Percentiles rank a stretch among this genome's conserved stretches.
These are phyloP conservation scores for Halictus ligatus DNA, from an alignment of 2,888 invertebrate species.

Conservation along the genomic window DNA sequence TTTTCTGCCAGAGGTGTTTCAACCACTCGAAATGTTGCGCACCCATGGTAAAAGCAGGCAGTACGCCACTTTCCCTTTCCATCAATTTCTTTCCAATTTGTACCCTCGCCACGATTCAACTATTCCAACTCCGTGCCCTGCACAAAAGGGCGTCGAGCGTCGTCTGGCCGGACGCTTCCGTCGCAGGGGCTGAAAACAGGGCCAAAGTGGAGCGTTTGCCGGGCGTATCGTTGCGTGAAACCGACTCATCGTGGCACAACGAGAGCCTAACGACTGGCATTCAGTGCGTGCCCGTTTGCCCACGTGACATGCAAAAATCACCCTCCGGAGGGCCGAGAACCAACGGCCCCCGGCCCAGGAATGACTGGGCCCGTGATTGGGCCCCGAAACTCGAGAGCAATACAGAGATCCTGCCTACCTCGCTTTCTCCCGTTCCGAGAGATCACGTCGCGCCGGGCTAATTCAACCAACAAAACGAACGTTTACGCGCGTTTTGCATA, in stretches of 20 bases:
- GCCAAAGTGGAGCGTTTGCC: slow-evolving; percentile 70
- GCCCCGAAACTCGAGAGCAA: slow-evolving; percentile 63
- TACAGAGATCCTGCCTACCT: slow-evolving; percentile 43
- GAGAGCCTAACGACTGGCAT: slow-evolving; percentile 80
- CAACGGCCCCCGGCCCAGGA: slow-evolving; percentile 51
- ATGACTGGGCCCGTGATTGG: slow-evolving; percentile 75
- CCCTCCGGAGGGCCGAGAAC: slow-evolving; percentile 68
- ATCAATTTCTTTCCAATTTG: slow-evolving; percentile 28
- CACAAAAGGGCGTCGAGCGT: slow-evolving; percentile 19
- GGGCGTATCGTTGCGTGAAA: slow-evolving; percentile 77
- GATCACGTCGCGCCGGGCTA: slow-evolving; percentile 72
- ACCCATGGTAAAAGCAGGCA: neutral
- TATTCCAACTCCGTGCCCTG: too few relatives aligned
- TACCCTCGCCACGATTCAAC: neutral
- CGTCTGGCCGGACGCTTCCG: slow-evolving; percentile 34
- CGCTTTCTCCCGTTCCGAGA: slow-evolving; percentile 30
- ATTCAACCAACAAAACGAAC: slow-evolving; percentile 82
- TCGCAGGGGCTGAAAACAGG: slow-evolving; percentile 42
- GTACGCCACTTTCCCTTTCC: neutral
- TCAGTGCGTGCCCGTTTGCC: slow-evolving; percentile 81
- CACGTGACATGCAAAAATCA: slow-evolving; percentile 83
- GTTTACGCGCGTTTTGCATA: slow-evolving; percentile 82
- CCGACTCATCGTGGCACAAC: slow-evolving; percentile 75
- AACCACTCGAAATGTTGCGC: neutral
- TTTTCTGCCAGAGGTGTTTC: neutral